These are phyloP conservation scores for Corythaeola cristata DNA, from an alignment of 2,113 vertebrate genomes.

Conservation along the genomic window DNA sequence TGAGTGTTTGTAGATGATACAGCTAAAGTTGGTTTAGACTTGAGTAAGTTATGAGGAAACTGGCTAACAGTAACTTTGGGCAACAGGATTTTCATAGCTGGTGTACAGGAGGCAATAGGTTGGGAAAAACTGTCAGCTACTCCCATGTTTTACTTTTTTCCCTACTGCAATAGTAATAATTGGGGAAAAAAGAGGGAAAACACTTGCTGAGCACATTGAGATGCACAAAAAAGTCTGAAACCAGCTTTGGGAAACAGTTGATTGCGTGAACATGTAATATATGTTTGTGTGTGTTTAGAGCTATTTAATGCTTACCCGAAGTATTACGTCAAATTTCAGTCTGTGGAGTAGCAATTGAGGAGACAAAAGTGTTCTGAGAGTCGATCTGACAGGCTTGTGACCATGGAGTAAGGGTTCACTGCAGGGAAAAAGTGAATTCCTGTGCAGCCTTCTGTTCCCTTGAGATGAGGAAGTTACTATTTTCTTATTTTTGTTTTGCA, in stretches of 20 bases:
- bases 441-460: neutral
- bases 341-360: neutral
- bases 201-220: neutral
- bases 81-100: neutral
- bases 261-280: neutral
- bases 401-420: rapidly evolving
- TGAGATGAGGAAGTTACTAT: neutral
- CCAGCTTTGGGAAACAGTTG: neutral
- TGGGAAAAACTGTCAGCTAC: neutral
- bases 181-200: rapidly evolving
- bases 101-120: neutral
- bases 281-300: neutral
- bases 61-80: neutral
- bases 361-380: neutral
- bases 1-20: neutral
- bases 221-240: neutral
- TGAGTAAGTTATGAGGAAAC: neutral
- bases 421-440: neutral
- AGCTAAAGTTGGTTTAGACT: neutral
- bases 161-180: neutral
- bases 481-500: neutral
- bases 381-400: neutral
- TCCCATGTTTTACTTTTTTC: neutral
- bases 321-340: neutral
- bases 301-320: neutral